A percentile compares a stretch with the other conserved stretches of the same genome.
These are phyloP conservation scores for Cinclus cinclus DNA, from an alignment of 2,113 vertebrate genomes.

Conservation along the genomic window DNA sequence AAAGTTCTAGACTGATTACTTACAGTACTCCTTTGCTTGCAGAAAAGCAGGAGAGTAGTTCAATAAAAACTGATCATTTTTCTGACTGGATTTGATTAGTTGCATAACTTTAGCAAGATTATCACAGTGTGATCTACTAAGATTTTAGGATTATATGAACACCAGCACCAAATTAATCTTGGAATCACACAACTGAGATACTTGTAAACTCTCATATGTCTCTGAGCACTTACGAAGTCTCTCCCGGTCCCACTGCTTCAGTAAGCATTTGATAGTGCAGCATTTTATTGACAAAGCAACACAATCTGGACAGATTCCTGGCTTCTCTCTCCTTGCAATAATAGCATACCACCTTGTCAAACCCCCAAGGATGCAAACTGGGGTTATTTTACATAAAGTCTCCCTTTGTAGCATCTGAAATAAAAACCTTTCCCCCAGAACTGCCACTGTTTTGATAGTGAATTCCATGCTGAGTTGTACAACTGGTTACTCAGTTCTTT, in stretches of 20 bases:
- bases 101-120: conserved; percentile 73
- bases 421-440: conserved; percentile 34
- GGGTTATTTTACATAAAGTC: conserved; percentile 24
- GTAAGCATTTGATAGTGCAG: not conserved
- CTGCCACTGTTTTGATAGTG: conserved; percentile 63
- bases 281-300: conserved; percentile 5
- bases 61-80: conserved; percentile 62
- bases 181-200: conserved; percentile 11
- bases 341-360: conserved; percentile 20
- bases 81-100: conserved; percentile 62
- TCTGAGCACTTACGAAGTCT: conserved; percentile 1
- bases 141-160: conserved; percentile 55
- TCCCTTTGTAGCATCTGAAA: conserved; percentile 52
- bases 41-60: conserved; percentile 52
- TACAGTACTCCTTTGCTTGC: conserved; percentile 58
- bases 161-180: conserved; percentile 57
- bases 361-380: not conserved
- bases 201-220: not conserved
- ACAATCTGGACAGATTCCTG: not conserved
- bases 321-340: not conserved
- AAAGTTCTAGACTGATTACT: conserved; percentile 53
- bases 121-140: conserved; percentile 61
- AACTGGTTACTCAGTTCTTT: conserved; percentile 58
- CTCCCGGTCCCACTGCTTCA: not conserved
- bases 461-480: conserved; percentile 25